These are phyloP conservation scores for Cyphomyrus discorhynchus DNA, from an alignment of 2,113 vertebrate genomes.

Conservation along the genomic window DNA sequence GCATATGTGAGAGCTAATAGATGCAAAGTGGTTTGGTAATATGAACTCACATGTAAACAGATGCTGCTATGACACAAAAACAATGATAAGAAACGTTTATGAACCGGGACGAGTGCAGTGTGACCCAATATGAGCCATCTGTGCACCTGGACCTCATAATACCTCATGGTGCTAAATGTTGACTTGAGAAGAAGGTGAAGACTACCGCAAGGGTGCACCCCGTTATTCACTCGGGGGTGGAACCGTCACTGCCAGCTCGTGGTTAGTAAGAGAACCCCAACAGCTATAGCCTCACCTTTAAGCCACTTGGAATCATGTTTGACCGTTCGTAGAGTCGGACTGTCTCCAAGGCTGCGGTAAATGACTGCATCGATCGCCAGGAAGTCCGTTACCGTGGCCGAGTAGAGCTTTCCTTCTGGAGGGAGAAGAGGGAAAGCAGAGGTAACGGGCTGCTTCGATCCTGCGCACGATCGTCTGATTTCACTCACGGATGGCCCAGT, in stretches of 20 bases:
- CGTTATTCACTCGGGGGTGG: not conserved
- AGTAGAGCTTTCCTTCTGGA: conserved; percentile 93
- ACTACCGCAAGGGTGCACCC: not conserved
- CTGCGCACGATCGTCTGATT: conserved; percentile 29
- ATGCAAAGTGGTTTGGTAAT: not conserved
- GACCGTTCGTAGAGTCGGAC: conserved; percentile 91
- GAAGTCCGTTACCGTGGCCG: conserved; percentile 97
- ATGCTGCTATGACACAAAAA: not conserved
- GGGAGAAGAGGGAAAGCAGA: conserved; percentile 31
- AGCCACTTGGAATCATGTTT: conserved; percentile 99
- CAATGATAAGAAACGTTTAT: not conserved
- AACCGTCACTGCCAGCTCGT: not conserved
- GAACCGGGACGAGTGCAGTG: not conserved
- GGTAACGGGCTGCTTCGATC: conserved; percentile 30
- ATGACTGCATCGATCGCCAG: conserved; percentile 97
- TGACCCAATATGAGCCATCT: not conserved
- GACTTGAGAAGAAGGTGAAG: not conserved
- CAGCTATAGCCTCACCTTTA: conserved; percentile 73
- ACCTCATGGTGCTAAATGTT: not conserved
- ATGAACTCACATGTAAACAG: not conserved
- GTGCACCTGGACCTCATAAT: not conserved
- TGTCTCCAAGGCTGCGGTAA: conserved; percentile 96
- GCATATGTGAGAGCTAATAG: not conserved
- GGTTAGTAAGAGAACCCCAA: not conserved
- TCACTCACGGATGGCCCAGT: conserved; percentile 22